These are phyloP conservation scores for Schizaphis graminum DNA, from an alignment of 2,888 invertebrate genomes.

Conservation along the genomic window DNA sequence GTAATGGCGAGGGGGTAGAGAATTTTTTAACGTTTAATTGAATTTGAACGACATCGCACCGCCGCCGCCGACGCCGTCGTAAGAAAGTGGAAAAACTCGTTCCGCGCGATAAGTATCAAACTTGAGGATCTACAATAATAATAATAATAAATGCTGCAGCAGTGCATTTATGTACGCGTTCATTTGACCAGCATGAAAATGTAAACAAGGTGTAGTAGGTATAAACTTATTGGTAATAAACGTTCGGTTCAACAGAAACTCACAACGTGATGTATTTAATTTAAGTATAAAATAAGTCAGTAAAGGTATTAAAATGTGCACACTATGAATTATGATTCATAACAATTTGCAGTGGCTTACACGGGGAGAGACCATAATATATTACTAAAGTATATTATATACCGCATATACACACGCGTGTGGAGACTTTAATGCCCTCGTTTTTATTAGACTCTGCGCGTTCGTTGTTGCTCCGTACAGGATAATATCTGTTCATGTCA, in stretches of 20 bases:
- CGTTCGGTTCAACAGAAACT: not conserved
- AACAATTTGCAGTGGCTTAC: not conserved
- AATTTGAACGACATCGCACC: slow-evolving; percentile 30
- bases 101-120: slow-evolving; percentile 40
- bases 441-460: not conserved
- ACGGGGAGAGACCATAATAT: not conserved
- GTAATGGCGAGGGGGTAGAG: not conserved
- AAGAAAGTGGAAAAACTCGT: slow-evolving; percentile 54
- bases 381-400: not conserved
- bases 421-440: slow-evolving; percentile 42
- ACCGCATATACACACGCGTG: too few relatives aligned
- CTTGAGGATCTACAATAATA: slow-evolving; percentile 7
- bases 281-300: not conserved
- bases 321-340: slow-evolving; percentile 11
- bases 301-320: not conserved
- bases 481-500: not conserved
- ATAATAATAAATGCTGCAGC: slow-evolving; percentile 18
- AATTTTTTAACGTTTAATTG: slow-evolving; percentile 36
- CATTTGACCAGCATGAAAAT: not conserved
- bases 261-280: not conserved
- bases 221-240: slow-evolving; percentile 27
- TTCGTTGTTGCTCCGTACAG: not conserved
- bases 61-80: not conserved
- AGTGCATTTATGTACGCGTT: not conserved
- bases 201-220: slow-evolving; percentile 24